A percentile compares a stretch with the other conserved stretches of the same genome.
Conservation (phyloP, 2,797 vertebrate genomes). For the Erethizon dorsatum region DNA sequence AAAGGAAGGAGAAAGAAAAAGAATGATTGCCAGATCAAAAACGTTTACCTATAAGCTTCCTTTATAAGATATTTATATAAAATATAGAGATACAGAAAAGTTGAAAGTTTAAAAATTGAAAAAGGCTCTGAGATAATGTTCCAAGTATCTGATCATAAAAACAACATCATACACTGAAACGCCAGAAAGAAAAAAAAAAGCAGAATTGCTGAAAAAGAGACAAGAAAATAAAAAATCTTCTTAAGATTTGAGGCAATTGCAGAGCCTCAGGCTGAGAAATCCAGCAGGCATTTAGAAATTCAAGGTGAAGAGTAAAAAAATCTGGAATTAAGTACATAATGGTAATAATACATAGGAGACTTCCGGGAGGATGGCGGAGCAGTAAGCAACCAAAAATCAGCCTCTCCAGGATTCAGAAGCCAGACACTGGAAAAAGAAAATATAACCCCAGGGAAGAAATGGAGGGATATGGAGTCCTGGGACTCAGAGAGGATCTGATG, state of each 20-base stretch:
- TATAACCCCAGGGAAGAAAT: too few relatives aligned
- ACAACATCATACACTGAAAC: neutral
- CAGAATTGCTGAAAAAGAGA: neutral
- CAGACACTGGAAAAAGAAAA: too few relatives aligned
- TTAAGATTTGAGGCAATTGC: neutral
- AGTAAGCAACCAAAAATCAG: too few relatives aligned
- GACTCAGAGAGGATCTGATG: too few relatives aligned
- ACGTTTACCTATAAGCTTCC: too few relatives aligned
- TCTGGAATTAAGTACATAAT: neutral
- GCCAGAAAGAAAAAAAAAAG: neutral
- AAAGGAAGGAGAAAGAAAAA: too few relatives aligned
- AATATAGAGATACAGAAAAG: neutral
- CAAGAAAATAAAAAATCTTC: neutral
- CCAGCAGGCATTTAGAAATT: neutral
- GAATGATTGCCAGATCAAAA: neutral
- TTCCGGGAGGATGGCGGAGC: too few relatives aligned
- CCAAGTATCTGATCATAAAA: neutral
- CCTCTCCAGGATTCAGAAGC: too few relatives aligned
- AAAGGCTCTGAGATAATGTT: neutral
- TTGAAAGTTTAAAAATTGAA: neutral
- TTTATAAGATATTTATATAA: neutral
- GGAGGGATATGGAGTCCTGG: too few relatives aligned
- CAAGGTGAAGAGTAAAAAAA: neutral
- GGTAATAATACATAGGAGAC: neutral
- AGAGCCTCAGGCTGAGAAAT: neutral